Evolutionary conservation across 2,113 vertebrate species (phyloP).

Genomic region (Zapus hudsonius): DNA sequence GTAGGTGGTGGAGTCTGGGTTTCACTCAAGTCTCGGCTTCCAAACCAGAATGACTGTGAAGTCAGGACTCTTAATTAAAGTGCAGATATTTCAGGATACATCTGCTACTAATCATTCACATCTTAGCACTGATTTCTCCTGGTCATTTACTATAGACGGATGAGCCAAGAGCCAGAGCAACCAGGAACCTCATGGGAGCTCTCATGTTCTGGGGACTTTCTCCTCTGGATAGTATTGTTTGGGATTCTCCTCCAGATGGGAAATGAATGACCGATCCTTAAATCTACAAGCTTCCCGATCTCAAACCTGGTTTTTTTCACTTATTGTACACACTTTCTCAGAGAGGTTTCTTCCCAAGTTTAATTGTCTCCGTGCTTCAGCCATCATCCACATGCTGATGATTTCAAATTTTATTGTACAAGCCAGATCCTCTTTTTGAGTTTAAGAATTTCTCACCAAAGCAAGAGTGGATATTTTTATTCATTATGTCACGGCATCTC

Average conservation of each 20-base stretch:
- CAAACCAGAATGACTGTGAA: neutral
- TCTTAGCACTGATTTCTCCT: neutral
- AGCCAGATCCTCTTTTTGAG: neutral
- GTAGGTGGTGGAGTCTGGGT: neutral
- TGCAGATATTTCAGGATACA: slow-evolving; percentile 15
- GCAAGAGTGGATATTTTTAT: neutral
- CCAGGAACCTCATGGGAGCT: neutral
- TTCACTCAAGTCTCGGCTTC: neutral
- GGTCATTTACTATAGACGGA: neutral
- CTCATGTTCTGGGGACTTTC: neutral
- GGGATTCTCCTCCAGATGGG: neutral
- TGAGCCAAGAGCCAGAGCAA: neutral
- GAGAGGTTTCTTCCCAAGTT: neutral
- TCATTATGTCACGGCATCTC: neutral
- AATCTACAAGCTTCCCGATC: neutral
- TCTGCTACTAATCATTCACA: neutral
- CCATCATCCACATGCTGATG: neutral
- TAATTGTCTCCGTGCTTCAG: neutral
- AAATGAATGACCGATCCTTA: neutral
- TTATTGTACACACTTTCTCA: neutral
- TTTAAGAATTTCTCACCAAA: neutral
- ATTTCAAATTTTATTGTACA: slow-evolving; percentile 7
- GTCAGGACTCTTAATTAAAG: slow-evolving; percentile 4
- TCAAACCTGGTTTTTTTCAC: neutral
- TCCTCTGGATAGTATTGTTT: neutral